Base-by-base conservation (phyloP, 2,888 invertebrate species). In the Acanthosepion esculentum region DNA sequence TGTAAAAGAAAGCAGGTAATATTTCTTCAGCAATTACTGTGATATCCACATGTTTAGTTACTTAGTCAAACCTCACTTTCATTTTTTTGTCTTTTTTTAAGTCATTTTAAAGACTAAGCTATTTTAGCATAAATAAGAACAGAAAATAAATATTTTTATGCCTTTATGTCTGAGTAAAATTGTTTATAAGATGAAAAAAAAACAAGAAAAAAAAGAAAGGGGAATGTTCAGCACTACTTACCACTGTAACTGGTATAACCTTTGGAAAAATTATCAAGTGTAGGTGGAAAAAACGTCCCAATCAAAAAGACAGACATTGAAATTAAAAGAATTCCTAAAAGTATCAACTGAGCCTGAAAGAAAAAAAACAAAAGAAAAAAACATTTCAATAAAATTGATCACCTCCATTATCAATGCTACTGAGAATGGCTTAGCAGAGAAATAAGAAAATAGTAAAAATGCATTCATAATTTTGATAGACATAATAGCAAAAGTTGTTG, bases 271-370 rank as follows among this genome's bases (percentile, higher is more conserved):
- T 98, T 98, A 18, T 98, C 98, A 15, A 97, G 97, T 96, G 98
- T 98, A 0, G 99, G 99, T 0, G 99, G 99, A 96, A 99, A 98
- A 20, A 98, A 98, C 0, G 99, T 98, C 0, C 99, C 99, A 93
- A 99, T 98, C 5, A 99, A 97, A 97, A 99, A 99, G 97, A 99
- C 99, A 53, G 98, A 98, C 97, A 99, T 99, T 0, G 99, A 99
- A 12, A 98, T 98, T 0, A 98, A 98, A 95, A 99, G 98, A 92
- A 99, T 98, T 0, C 98, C 98, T 92, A 99, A 98, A 23, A 99
- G 98, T 95, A 99, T 98, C 96, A 99, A 98, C 98, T 99, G 99
- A 0, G 99, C 99, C 98, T 98, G 97, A 41, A 97, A 97, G 8
- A 26, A 55, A 64, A 78, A 29, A 93, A n/a, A n/a, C n/a, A n/a